Conservation (phyloP, 2,113 vertebrate species). For the Trinectes maculatus region DNA sequence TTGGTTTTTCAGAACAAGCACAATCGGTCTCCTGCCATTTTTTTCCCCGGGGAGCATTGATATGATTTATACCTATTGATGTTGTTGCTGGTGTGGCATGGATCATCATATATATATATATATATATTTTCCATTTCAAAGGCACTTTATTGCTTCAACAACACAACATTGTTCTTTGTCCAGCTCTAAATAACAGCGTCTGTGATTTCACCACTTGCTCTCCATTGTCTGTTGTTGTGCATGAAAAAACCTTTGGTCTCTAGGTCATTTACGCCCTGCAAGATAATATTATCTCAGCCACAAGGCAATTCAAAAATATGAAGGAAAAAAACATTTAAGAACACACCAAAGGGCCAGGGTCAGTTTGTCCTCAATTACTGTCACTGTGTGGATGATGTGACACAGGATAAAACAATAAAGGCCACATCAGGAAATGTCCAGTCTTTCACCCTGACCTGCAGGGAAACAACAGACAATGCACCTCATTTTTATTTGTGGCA, state of each 20-base stretch:
- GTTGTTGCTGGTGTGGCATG: conserved; percentile 6
- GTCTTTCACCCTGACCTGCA: too few relatives aligned
- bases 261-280: neutral
- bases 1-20: conserved; percentile 11
- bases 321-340: neutral
- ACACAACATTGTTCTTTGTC: conserved; percentile 5
- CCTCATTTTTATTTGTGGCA: too few relatives aligned
- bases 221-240: neutral
- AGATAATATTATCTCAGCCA: neutral
- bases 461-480: too few relatives aligned
- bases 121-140: conserved; percentile 50
- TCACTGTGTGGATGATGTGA: too few relatives aligned
- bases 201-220: neutral
- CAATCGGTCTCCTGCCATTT: conserved; percentile 29
- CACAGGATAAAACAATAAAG: too few relatives aligned
- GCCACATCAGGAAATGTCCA: too few relatives aligned
- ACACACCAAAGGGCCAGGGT: neutral
- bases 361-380: too few relatives aligned
- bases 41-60: conserved; percentile 9
- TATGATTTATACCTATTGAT: conserved; percentile 42
- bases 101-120: conserved; percentile 31
- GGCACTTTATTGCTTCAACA: conserved; percentile 32
- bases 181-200: conserved; percentile 21
- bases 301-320: neutral
- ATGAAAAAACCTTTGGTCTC: neutral